Evolutionary conservation across 2,888 invertebrate species (phyloP).

Genomic region (Erebia palarica): DNA sequence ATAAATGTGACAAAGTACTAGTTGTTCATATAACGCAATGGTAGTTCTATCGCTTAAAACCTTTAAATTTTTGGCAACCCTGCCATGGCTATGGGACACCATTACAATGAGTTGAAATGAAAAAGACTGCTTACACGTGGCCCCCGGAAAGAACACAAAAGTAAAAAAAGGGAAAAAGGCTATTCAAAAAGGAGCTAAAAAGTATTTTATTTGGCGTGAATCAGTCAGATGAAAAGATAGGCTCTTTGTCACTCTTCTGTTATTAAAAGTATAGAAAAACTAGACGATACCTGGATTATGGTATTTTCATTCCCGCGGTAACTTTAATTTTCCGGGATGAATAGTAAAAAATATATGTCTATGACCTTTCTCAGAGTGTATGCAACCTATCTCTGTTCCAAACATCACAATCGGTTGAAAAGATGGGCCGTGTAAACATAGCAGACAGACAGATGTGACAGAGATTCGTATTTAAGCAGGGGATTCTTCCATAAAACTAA

Average conservation of each 20-base stretch:
- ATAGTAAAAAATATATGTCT: too few relatives aligned
- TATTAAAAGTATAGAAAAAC: not conserved
- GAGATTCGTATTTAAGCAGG: too few relatives aligned
- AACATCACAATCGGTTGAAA: too few relatives aligned
- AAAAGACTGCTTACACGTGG: conserved; percentile 34
- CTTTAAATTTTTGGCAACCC: conserved; percentile 20
- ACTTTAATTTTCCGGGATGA: too few relatives aligned
- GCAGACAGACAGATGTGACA: too few relatives aligned
- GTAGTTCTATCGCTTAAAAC: not conserved
- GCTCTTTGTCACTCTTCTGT: not conserved
- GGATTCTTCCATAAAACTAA: not conserved
- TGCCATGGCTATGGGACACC: conserved; percentile 21
- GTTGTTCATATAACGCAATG: too few relatives aligned
- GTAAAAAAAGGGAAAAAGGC: conserved; percentile 30
- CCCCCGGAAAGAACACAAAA: conserved; percentile 32
- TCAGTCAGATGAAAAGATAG: conserved; percentile 19
- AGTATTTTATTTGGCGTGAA: conserved; percentile 6
- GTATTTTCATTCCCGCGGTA: too few relatives aligned
- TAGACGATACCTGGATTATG: too few relatives aligned
- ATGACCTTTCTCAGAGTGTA: too few relatives aligned
- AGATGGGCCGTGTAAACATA: too few relatives aligned
- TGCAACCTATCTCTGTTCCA: too few relatives aligned
- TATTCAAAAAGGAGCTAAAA: conserved; percentile 21
- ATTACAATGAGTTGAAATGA: conserved; percentile 36
- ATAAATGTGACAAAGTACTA: too few relatives aligned